These are phyloP conservation scores for Sminthurides aquaticus DNA, from an alignment of 2,888 invertebrate genomes.

Conservation along the genomic window DNA sequence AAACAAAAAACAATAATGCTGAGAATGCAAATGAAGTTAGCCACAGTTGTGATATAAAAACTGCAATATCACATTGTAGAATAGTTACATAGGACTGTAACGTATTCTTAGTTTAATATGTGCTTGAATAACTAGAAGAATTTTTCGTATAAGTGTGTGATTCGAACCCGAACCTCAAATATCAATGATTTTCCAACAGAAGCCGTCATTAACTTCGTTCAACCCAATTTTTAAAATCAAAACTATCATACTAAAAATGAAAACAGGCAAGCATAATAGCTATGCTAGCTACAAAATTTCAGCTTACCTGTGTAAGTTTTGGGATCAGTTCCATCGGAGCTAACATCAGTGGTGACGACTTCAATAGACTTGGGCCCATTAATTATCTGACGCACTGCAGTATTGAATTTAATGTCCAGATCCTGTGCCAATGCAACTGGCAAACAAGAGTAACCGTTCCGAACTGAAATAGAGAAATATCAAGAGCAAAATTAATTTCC, in stretches of 20 bases:
- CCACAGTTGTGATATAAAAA: too few relatives aligned
- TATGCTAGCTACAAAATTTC: too few relatives aligned
- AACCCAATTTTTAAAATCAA: neutral
- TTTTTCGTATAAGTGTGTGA: too few relatives aligned
- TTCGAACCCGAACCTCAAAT: too few relatives aligned
- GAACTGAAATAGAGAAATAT: conserved; percentile 65
- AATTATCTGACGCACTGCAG: conserved; percentile 73
- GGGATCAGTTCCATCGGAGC: conserved; percentile 14
- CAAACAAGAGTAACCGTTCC: conserved; percentile 94
- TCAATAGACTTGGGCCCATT: conserved; percentile 68
- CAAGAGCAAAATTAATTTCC: conserved; percentile 2
- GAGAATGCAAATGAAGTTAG: too few relatives aligned
- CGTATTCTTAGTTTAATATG: too few relatives aligned
- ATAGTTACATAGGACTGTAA: too few relatives aligned
- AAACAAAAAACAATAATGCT: too few relatives aligned
- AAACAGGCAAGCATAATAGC: too few relatives aligned
- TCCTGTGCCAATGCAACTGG: conserved; percentile 89
- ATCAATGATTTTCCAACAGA: conserved; percentile 27
- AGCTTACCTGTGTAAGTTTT: conserved; percentile 32
- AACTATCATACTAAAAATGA: too few relatives aligned
- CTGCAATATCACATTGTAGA: too few relatives aligned
- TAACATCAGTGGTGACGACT: conserved; percentile 58
- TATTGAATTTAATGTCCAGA: conserved; percentile 84
- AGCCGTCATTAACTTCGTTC: conserved; percentile 1
- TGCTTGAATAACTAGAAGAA: too few relatives aligned